Conservation (phyloP, 2,797 vertebrate species). For the Phrynocephalus vlangalii region DNA sequence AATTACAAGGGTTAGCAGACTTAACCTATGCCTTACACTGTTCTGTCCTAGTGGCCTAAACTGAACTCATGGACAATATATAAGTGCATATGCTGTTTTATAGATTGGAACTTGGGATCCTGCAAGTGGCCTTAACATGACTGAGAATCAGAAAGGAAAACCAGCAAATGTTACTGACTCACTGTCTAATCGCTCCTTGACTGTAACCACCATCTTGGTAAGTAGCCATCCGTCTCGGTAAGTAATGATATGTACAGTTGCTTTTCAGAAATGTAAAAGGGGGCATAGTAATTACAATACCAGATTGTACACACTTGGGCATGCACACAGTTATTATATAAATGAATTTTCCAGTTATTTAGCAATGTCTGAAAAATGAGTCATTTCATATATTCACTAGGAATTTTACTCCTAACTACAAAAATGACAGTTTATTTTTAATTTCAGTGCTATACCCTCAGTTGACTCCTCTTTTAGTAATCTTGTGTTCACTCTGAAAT, state of each 20-base stretch:
- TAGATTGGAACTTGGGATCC: constrained; percentile 99
- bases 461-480: constrained; percentile 50
- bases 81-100: constrained; percentile 65
- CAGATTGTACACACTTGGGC: not conserved
- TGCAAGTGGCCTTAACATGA: constrained; percentile 96
- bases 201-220: constrained; percentile 97
- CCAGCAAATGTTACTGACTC: constrained; percentile 95
- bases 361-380: constrained; percentile 50
- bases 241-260: constrained; percentile 54
- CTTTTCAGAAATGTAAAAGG: constrained; percentile 54
- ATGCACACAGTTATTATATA: too few species aligned
- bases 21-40: constrained; percentile 44
- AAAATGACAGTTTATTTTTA: constrained; percentile 38
- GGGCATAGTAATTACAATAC: constrained; percentile 12
- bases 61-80: constrained; percentile 50
- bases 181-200: constrained; percentile 92
- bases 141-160: constrained; percentile 95
- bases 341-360: constrained; percentile 26
- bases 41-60: constrained; percentile 41
- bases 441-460: constrained; percentile 32
- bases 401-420: constrained; percentile 54
- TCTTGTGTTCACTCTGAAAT: constrained; percentile 42
- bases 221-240: constrained; percentile 88
- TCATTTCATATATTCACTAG: constrained; percentile 43
- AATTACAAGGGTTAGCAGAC: constrained; percentile 41